A percentile compares a stretch with the other conserved stretches of the same genome.
Conservation (phyloP, 2,888 invertebrate species). For the Acleris holmiana region DNA sequence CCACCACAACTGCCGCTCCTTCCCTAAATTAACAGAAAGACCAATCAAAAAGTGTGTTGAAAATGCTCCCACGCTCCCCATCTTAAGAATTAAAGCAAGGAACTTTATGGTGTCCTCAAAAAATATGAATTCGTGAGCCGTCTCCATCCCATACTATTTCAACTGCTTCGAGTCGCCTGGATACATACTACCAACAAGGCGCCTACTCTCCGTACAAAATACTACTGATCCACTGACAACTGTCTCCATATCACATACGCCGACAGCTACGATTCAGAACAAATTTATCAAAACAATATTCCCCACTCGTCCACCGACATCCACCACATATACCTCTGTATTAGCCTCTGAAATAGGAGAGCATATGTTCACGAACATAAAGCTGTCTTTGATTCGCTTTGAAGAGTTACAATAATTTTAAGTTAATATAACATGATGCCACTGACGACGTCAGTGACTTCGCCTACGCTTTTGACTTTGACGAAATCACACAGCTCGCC, state of each 20-base stretch:
- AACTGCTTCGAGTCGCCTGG: slow-evolving; percentile 4
- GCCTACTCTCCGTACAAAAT: not conserved
- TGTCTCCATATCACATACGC: not conserved
- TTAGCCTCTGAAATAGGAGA: no score
- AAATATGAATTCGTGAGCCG: slow-evolving; percentile 8
- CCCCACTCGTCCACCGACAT: not conserved
- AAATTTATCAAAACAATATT: not conserved
- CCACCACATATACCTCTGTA: not conserved
- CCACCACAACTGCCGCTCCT: no score
- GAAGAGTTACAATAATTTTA: not conserved
- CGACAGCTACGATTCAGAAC: not conserved
- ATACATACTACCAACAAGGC: slow-evolving; percentile 4
- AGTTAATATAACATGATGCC: no score
- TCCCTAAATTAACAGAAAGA: not conserved
- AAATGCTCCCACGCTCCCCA: slow-evolving; percentile 4
- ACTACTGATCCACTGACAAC: not conserved
- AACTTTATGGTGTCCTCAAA: slow-evolving; percentile 5
- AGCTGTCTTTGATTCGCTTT: not conserved
- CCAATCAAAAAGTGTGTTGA: slow-evolving; percentile 2
- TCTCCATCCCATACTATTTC: slow-evolving; percentile 5
- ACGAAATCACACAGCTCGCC: no score
- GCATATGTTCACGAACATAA: not conserved
- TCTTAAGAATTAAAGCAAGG: slow-evolving; percentile 7
- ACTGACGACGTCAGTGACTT: no score
- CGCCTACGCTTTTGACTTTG: no score